Evolutionary conservation across 2,113 vertebrate genomes (phyloP).

Genomic region (Cnemophilus loriae): DNA sequence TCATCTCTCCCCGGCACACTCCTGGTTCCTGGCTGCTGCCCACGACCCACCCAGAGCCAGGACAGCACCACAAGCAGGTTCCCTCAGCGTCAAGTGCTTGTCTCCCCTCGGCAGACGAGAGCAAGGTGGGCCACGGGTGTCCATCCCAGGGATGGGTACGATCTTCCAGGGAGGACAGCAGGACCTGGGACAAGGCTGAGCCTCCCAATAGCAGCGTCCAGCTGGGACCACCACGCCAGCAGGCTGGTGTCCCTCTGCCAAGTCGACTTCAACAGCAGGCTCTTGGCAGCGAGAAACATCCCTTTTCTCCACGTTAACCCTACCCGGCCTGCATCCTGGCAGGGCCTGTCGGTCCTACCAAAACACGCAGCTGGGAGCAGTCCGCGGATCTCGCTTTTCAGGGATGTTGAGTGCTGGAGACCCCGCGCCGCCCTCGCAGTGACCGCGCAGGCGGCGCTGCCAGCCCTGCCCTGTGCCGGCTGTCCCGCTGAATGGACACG

Average conservation of each 20-base stretch:
- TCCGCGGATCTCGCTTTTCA: rapidly evolving
- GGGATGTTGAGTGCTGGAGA: rapidly evolving
- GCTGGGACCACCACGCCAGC: neutral
- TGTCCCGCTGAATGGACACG: neutral
- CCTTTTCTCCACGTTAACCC: neutral
- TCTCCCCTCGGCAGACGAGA: neutral
- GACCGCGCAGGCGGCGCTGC: neutral
- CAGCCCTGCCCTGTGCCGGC: neutral
- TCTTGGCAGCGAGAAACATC: neutral
- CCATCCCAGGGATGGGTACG: rapidly evolving
- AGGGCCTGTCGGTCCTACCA: neutral
- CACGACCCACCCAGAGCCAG: rapidly evolving
- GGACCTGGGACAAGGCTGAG: neutral
- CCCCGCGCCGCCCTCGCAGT: rapidly evolving
- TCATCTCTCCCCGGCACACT: rapidly evolving
- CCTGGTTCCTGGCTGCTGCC: neutral
- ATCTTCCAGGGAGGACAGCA: neutral
- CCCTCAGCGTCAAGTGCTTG: rapidly evolving
- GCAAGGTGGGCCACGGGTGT: neutral
- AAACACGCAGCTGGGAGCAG: neutral
- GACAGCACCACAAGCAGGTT: neutral
- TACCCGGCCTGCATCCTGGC: rapidly evolving
- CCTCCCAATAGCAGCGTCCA: rapidly evolving
- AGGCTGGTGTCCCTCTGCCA: neutral
- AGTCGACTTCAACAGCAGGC: neutral